phyloP scores from a whole-genome alignment of 1,140 invertebrate species.

The Aplysia californica region DNA sequence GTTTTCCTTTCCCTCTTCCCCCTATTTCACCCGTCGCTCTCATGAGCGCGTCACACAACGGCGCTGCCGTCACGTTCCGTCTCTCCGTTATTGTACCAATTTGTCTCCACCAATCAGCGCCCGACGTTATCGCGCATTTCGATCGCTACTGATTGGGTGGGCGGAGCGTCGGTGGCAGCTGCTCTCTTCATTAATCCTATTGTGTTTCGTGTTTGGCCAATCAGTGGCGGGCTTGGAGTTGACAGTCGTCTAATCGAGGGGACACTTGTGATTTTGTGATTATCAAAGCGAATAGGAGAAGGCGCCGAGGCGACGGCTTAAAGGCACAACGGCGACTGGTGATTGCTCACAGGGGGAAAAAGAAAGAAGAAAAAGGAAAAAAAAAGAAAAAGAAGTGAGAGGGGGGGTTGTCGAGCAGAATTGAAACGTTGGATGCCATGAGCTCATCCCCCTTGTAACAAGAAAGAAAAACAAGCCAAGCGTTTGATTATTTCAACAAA shows the following conservation, averaged over 20 bases:
- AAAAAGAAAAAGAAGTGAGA: not conserved
- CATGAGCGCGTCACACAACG: no score
- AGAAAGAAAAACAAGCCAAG: slow-evolving; percentile 14
- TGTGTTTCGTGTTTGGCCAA: slow-evolving; percentile 31
- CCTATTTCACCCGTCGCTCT: no score
- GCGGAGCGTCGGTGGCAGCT: slow-evolving; percentile 17
- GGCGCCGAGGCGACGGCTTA: slow-evolving; percentile 22
- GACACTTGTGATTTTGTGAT: slow-evolving; percentile 33
- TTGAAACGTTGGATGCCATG: not conserved
- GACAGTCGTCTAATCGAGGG: slow-evolving; percentile 13
- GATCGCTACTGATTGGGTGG: slow-evolving; percentile 29
- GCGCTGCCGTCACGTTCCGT: not conserved
- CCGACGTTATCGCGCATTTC: slow-evolving; percentile 9
- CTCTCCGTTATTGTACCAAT: slow-evolving; percentile 19
- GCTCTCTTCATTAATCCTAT: slow-evolving; percentile 32
- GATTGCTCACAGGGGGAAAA: no score
- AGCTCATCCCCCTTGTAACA: slow-evolving; percentile 14
- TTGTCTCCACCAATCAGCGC: slow-evolving; percentile 27
- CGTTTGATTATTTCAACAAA: slow-evolving; percentile 24
- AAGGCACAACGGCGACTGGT: no score
- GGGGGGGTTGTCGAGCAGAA: no score
- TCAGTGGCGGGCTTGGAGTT: slow-evolving; percentile 15
- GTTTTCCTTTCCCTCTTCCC: no score
- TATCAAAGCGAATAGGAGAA: slow-evolving; percentile 27
- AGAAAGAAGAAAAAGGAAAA: slow-evolving; percentile 3